These are phyloP conservation scores for Andrena minutula DNA, from an alignment of 2,888 invertebrate species.

Conservation along the genomic window DNA sequence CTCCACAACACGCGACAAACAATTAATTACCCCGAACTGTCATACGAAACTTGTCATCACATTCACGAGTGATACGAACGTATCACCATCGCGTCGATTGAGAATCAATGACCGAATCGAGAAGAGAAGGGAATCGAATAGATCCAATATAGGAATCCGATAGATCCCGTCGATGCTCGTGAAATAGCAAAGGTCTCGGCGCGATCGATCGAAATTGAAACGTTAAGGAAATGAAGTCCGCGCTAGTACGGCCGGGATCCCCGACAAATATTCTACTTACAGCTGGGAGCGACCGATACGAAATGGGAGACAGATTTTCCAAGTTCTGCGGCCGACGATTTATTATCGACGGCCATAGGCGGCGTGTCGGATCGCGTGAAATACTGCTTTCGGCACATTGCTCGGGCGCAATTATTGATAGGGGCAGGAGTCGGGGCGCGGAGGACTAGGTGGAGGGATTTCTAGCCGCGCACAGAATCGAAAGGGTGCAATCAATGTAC, in stretches of 20 bases:
- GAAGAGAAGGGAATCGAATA: neutral
- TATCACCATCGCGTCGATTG: neutral
- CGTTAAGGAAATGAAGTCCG: neutral
- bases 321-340: conserved; percentile 52
- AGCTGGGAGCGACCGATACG: neutral
- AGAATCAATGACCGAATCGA: neutral
- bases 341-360: conserved; percentile 56
- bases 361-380: conserved; percentile 76
- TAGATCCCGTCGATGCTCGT: neutral
- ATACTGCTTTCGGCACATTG: conserved; percentile 76
- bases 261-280: conserved; percentile 14
- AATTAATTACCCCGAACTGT: neutral
- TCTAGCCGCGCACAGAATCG: conserved; percentile 59
- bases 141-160: neutral
- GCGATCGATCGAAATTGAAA: conserved; percentile 41
- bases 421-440: conserved; percentile 26
- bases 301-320: conserved; percentile 23
- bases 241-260: neutral
- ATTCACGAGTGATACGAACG: neutral
- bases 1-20: neutral
- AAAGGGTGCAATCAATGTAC: conserved; percentile 78
- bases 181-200: neutral
- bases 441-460: conserved; percentile 13
- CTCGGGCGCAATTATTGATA: conserved; percentile 76
- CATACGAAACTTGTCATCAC: neutral